These are phyloP conservation scores for Erebia palarica DNA, from an alignment of 2,888 invertebrate genomes.

Conservation along the genomic window DNA sequence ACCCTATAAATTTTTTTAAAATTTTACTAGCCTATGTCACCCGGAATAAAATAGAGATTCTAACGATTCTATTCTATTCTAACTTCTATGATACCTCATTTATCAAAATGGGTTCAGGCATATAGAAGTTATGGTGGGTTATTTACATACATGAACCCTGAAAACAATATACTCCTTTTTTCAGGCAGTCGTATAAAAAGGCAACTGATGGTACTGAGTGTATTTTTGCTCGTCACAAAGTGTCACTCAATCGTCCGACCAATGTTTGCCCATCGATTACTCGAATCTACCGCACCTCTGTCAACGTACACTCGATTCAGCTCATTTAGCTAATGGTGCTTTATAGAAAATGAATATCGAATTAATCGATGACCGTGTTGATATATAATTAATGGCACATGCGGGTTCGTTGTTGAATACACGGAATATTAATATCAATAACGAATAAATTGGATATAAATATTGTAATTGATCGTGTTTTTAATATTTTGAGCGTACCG, in stretches of 20 bases:
- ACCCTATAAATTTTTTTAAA: no score
- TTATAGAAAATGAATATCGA: conserved; percentile 21
- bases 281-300: conserved; percentile 44
- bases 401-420: neutral
- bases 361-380: neutral
- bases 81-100: no score
- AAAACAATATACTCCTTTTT: no score
- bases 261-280: conserved; percentile 47
- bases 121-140: no score
- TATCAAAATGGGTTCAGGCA: no score
- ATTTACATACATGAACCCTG: no score
- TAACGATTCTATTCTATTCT: no score
- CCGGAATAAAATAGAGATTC: no score
- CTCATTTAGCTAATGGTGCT: conserved; percentile 32
- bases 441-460: neutral
- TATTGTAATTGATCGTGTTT: no score
- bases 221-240: neutral
- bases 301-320: conserved; percentile 41
- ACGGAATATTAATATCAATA: neutral
- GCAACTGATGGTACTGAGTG: no score
- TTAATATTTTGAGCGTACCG: neutral
- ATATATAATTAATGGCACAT: conserved; percentile 6
- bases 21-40: no score
- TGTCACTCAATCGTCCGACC: conserved; percentile 22
- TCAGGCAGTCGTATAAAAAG: no score